Conservation (phyloP, 2,888 invertebrate species). For the Dynastes maya region DNA sequence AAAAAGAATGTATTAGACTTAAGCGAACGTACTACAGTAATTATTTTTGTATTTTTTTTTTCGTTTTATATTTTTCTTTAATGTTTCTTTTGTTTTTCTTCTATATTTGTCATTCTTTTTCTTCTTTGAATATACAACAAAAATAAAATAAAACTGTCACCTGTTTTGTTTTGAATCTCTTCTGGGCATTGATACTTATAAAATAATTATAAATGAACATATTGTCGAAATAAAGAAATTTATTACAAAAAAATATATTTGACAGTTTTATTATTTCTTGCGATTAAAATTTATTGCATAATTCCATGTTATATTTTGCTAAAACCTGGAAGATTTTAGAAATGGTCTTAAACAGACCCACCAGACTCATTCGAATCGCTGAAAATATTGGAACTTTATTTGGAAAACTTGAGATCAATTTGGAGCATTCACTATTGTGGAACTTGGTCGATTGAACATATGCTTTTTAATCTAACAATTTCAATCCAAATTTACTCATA, state of each 20-base stretch:
- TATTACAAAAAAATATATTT: conserved; percentile 45
- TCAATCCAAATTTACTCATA: no score
- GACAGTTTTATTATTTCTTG: no score
- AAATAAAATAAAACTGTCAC: conserved; percentile 17
- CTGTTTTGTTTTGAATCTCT: conserved; percentile 7
- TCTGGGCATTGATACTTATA: conserved; percentile 52
- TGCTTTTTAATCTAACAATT: no score
- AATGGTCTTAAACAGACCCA: no score
- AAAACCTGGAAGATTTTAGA: no score
- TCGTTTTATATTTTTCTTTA: background rate
- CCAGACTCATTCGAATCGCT: no score
- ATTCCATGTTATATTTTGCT: no score
- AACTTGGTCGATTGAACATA: no score
- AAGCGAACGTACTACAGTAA: conserved; percentile 55
- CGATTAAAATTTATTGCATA: no score
- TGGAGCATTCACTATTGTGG: no score
- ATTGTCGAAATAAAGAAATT: conserved; percentile 53
- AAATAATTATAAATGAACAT: conserved; percentile 37
- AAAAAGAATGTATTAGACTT: conserved; percentile 19
- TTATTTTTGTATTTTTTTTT: conserved; percentile 18
- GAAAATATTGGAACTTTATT: no score
- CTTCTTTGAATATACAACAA: conserved; percentile 26
- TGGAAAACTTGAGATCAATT: no score
- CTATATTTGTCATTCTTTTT: background rate
- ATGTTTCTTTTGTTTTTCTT: conserved; percentile 27